phyloP scores from a whole-genome alignment of 2,797 vertebrate genomes.

The Vultur gryphus region DNA sequence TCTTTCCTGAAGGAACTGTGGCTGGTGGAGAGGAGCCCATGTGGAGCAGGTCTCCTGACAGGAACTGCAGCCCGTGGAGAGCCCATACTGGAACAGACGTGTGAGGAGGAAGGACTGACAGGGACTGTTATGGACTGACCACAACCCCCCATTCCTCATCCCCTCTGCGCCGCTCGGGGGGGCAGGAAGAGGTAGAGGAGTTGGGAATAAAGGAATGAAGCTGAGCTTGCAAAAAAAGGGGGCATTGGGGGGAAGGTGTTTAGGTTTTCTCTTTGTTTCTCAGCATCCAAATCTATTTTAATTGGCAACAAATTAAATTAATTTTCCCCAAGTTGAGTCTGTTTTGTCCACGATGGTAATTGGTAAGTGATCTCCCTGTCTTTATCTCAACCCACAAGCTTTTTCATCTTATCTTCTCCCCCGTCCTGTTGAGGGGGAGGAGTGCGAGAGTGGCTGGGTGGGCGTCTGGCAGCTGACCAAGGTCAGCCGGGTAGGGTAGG shows the following conservation, averaged over 20 bases:
- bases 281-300: neutral
- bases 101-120: neutral
- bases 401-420: neutral
- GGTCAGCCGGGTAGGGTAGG: accelerated
- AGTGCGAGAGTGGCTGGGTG: neutral
- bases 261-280: neutral
- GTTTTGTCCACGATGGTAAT: neutral
- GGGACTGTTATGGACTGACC: neutral
- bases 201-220: neutral
- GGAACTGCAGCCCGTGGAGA: neutral
- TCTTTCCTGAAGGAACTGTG: accelerated
- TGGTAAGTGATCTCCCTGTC: neutral
- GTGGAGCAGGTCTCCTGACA: neutral
- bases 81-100: neutral
- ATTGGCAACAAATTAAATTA: neutral
- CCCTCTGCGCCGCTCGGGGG: accelerated
- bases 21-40: accelerated
- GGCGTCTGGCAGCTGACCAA: accelerated
- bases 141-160: too few species aligned
- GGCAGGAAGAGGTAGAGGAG: neutral
- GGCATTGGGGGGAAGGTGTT: neutral
- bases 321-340: neutral
- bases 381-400: neutral
- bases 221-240: neutral
- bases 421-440: neutral